Percentiles rank a stretch among this genome's conserved stretches.
phyloP scores from a whole-genome alignment of 2,113 vertebrate species.

The Osmerus mordax region DNA sequence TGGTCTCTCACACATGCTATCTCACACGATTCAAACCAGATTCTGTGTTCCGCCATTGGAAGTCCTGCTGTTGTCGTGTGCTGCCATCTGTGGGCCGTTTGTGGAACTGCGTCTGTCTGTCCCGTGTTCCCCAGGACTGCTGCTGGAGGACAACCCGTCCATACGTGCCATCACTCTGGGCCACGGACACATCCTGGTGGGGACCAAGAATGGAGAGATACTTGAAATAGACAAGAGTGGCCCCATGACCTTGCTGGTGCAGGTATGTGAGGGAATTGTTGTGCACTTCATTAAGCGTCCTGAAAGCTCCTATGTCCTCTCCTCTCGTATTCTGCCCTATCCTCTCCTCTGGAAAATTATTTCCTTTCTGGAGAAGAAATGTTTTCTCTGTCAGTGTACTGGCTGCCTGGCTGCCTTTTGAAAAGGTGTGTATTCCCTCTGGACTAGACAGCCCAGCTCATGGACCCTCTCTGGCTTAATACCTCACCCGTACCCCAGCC shows the following conservation, averaged over 20 bases:
- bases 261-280: slow-evolving; percentile 64
- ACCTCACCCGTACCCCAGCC: not conserved
- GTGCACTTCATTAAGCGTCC: not conserved
- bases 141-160: slow-evolving; percentile 96
- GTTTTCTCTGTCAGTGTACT: not conserved
- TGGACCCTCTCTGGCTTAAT: not conserved
- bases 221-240: slow-evolving; percentile 97
- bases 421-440: not conserved
- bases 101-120: not conserved
- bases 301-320: not conserved
- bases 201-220: slow-evolving; percentile 96
- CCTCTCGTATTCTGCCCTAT: not conserved
- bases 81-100: not conserved
- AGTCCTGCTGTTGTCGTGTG: not conserved
- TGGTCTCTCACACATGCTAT: not conserved
- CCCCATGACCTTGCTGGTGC: slow-evolving; percentile 89
- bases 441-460: not conserved
- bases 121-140: slow-evolving; percentile 73
- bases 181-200: slow-evolving; percentile 93
- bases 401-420: not conserved
- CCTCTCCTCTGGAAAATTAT: not conserved
- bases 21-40: not conserved
- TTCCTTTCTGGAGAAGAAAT: not conserved
- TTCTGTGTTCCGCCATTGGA: too few relatives aligned
- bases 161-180: slow-evolving; percentile 93